Evolutionary conservation across 1,140 invertebrate genomes (phyloP).

Genomic region (Procambarus clarkii): DNA sequence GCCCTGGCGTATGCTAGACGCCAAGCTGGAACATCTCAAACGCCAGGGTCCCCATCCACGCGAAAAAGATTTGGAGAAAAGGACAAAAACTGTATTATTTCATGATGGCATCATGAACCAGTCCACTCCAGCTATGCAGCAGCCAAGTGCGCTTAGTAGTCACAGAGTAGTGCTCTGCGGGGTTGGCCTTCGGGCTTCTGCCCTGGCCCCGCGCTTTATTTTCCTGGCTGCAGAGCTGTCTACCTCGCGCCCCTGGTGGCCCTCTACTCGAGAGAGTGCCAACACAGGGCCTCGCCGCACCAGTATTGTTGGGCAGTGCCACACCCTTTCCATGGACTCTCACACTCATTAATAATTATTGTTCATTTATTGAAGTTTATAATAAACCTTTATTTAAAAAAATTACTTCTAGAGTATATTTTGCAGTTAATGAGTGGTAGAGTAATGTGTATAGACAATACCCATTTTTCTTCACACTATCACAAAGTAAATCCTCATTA

Average conservation of each 20-base stretch:
- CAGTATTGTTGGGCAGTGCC: slow-evolving; percentile 15
- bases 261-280: slow-evolving; percentile 50
- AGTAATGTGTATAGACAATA: not conserved
- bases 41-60: slow-evolving; percentile 46
- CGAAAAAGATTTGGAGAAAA: slow-evolving; percentile 70
- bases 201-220: not conserved
- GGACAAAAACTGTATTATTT: slow-evolving; percentile 75
- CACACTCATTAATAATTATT: not conserved
- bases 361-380: not conserved
- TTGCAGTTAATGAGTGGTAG: slow-evolving; percentile 4
- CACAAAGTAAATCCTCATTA: not conserved
- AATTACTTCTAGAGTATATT: not conserved
- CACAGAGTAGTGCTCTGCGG: slow-evolving; percentile 39
- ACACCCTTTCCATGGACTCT: not conserved
- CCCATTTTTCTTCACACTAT: not conserved
- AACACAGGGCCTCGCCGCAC: slow-evolving; percentile 29
- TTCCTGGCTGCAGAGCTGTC: slow-evolving; percentile 47
- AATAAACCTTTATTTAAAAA: not conserved
- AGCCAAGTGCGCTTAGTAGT: slow-evolving; percentile 64
- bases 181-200: not conserved
- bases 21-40: slow-evolving; percentile 57
- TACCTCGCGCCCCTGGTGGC: slow-evolving; percentile 56
- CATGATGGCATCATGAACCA: slow-evolving; percentile 70
- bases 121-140: slow-evolving; percentile 30
- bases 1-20: slow-evolving; percentile 81